A percentile compares a stretch with the other conserved stretches of the same genome.
Evolutionary conservation across 2,797 vertebrate genomes (phyloP).

Genomic region (Gymnothorax javanicus): DNA sequence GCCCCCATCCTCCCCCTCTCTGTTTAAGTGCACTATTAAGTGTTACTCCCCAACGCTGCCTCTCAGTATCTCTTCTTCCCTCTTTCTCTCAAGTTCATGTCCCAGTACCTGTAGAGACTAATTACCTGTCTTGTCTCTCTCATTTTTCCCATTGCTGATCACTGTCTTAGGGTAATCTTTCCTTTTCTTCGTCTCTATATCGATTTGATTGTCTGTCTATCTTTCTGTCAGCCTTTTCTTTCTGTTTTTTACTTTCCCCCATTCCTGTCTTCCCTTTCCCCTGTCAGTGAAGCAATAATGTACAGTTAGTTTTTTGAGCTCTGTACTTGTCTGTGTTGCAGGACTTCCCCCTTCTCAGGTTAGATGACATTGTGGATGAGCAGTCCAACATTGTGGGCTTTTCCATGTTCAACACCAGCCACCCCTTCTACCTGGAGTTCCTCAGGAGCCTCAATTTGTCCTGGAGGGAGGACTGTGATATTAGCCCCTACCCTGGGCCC

Average conservation of each 20-base stretch:
- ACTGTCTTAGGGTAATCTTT: slow-evolving; percentile 7
- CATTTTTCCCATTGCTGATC: background rate
- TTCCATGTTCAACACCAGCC: slow-evolving; percentile 76
- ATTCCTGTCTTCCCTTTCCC: background rate
- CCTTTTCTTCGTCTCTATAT: background rate
- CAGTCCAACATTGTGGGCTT: slow-evolving; percentile 44
- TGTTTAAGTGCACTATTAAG: background rate
- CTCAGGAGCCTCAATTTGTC: slow-evolving; percentile 84
- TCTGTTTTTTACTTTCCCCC: background rate
- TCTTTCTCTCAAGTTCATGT: slow-evolving; percentile 3
- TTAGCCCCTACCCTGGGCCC: slow-evolving; percentile 62
- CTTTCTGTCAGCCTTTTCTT: background rate
- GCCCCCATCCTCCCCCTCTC: background rate
- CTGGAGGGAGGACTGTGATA: slow-evolving; percentile 80
- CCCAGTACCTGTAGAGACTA: slow-evolving; percentile 1
- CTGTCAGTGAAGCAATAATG: background rate
- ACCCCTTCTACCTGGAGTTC: slow-evolving; percentile 83
- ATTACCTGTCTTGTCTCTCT: background rate
- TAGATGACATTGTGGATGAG: slow-evolving; percentile 22
- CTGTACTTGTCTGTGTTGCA: background rate
- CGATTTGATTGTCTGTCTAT: background rate
- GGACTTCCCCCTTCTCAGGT: slow-evolving; percentile 26
- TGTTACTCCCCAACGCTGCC: background rate
- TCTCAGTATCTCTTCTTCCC: background rate
- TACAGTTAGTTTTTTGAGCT: background rate